These are phyloP conservation scores for Leucania comma DNA, from an alignment of 2,888 invertebrate species.

Conservation along the genomic window DNA sequence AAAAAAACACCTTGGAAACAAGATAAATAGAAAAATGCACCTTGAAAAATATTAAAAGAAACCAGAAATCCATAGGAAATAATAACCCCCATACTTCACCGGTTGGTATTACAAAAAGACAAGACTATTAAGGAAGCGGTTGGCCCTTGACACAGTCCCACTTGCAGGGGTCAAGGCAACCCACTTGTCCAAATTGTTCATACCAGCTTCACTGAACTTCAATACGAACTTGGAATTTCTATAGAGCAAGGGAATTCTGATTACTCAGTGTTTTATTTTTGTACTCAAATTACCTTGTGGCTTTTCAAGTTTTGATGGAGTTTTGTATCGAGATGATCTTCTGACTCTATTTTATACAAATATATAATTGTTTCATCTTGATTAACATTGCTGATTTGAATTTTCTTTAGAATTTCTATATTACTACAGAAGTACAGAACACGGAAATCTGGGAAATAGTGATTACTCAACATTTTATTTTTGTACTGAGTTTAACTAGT, in stretches of 20 bases:
- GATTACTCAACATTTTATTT: conserved; percentile 24
- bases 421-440: too few species aligned
- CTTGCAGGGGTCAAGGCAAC: conserved; percentile 68
- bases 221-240: conserved; percentile 47
- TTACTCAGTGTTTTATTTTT: conserved; percentile 38
- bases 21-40: conserved; percentile 3
- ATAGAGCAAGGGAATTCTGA: conserved; percentile 39
- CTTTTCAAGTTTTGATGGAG: neutral
- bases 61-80: conserved; percentile 46
- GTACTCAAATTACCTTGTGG: conserved; percentile 26
- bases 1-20: conserved; percentile 11
- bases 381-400: neutral
- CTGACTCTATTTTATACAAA: neutral
- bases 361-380: neutral
- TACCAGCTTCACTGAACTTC: conserved; percentile 49
- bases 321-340: neutral
- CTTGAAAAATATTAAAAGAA: conserved; percentile 23
- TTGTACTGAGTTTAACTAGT: conserved; percentile 22
- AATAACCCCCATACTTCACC: conserved; percentile 36
- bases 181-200: conserved; percentile 62
- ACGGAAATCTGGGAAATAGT: neutral
- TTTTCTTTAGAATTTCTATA: neutral
- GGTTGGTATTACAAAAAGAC: conserved; percentile 58
- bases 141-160: conserved; percentile 72
- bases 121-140: conserved; percentile 65